phyloP scores from a whole-genome alignment of 2,113 vertebrate genomes.

The Bubalus kerabau region DNA sequence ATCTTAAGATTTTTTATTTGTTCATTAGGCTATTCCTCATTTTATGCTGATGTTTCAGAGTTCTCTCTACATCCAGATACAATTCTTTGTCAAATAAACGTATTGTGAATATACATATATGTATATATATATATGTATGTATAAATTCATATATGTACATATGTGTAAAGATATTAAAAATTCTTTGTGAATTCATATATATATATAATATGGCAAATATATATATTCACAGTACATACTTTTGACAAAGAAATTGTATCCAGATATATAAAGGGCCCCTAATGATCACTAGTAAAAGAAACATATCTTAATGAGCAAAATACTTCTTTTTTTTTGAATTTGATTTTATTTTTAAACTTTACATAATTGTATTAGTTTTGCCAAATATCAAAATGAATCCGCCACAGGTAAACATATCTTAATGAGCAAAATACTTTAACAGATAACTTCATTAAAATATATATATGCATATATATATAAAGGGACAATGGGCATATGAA shows the following conservation, averaged over 20 bases:
- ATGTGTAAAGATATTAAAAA: not conserved
- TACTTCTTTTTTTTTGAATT: too few relatives aligned
- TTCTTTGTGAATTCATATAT: not conserved
- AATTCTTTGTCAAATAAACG: not conserved
- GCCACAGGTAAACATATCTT: not conserved
- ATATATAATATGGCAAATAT: not conserved
- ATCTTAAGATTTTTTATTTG: not conserved
- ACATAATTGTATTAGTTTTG: too few relatives aligned
- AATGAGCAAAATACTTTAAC: not conserved
- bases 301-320: not conserved
- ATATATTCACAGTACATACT: not conserved
- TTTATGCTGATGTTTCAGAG: not conserved
- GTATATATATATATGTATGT: not conserved
- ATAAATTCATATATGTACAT: not conserved
- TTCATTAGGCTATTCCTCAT: not conserved
- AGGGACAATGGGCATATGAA: not conserved
- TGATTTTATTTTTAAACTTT: too few relatives aligned
- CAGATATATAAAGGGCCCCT: not conserved
- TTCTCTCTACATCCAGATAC: not conserved
- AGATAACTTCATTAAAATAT: not conserved
- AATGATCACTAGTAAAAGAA: not conserved
- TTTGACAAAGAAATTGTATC: not conserved
- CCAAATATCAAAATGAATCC: too few relatives aligned
- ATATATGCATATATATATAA: not conserved
- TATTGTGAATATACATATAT: not conserved